Evolutionary conservation across 2,888 invertebrate genomes (phyloP).

Genomic region (Sycophila texana): DNA sequence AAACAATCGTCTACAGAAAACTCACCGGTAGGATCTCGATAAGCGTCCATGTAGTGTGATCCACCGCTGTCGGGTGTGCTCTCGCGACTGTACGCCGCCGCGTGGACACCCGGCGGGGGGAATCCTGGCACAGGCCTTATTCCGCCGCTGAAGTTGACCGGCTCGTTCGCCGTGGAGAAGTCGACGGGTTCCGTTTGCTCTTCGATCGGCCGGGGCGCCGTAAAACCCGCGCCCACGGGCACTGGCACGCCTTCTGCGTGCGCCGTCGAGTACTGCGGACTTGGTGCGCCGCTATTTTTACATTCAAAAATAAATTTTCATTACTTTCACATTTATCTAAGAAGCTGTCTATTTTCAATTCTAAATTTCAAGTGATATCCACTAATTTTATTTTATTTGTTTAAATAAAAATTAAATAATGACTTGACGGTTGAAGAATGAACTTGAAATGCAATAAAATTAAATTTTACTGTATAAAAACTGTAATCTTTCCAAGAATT

Average conservation of each 20-base stretch:
- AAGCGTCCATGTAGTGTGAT: slow-evolving; percentile 92
- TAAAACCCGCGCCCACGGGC: slow-evolving; percentile 78
- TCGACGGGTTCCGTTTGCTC: slow-evolving; percentile 85
- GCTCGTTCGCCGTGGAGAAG: slow-evolving; percentile 82
- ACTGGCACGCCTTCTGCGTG: slow-evolving; percentile 77
- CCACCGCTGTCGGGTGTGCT: slow-evolving; percentile 93
- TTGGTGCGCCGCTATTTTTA: slow-evolving; percentile 76
- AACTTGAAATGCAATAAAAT: too few relatives aligned
- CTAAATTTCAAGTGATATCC: background rate
- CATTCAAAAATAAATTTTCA: background rate
- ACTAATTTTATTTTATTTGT: background rate
- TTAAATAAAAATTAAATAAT: too few relatives aligned
- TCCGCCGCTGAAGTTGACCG: slow-evolving; percentile 79
- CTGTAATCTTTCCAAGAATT: too few relatives aligned
- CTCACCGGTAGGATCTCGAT: slow-evolving; percentile 90
- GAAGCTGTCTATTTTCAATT: too few relatives aligned
- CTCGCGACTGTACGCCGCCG: slow-evolving; percentile 85
- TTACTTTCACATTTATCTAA: background rate
- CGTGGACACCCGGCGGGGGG: slow-evolving; percentile 80
- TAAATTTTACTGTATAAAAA: too few relatives aligned
- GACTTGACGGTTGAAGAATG: too few relatives aligned
- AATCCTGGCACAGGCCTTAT: slow-evolving; percentile 79
- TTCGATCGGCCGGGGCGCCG: slow-evolving; percentile 78
- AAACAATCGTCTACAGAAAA: slow-evolving; percentile 45
- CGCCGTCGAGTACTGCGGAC: slow-evolving; percentile 79